A percentile compares a stretch with the other conserved stretches of the same genome.
Conservation (phyloP, 1,140 invertebrate species). For the Campoletis sonorensis region DNA sequence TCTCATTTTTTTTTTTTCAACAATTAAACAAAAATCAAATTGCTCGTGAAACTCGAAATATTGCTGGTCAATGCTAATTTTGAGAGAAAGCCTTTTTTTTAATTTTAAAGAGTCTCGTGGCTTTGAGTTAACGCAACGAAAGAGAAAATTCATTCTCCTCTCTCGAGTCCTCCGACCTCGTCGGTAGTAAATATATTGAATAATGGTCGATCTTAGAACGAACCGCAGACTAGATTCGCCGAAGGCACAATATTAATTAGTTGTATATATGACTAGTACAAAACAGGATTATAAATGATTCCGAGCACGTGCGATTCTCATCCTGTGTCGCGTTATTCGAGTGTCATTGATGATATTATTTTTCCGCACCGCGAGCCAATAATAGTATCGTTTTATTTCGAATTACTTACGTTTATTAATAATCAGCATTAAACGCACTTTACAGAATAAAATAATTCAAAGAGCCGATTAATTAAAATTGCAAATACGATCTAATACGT, state of each 20-base stretch:
- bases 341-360: neutral
- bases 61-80: no score
- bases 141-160: neutral
- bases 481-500: neutral
- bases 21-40: no score
- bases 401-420: neutral
- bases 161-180: no score
- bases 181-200: neutral
- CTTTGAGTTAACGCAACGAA: neutral
- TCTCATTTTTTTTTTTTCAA: no score
- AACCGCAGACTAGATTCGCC: slow-evolving; percentile 16
- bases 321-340: neutral
- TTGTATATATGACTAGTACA: neutral
- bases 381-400: neutral
- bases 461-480: neutral
- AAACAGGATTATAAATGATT: neutral
- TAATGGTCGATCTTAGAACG: neutral
- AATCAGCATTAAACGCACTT: neutral
- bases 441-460: neutral
- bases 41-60: no score
- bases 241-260: slow-evolving; percentile 18
- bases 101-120: neutral
- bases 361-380: neutral
- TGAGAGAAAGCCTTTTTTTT: neutral
- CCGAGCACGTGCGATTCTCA: neutral